phyloP scores from a whole-genome alignment of 2,797 vertebrate genomes.

The Sebastes paucispinis region DNA sequence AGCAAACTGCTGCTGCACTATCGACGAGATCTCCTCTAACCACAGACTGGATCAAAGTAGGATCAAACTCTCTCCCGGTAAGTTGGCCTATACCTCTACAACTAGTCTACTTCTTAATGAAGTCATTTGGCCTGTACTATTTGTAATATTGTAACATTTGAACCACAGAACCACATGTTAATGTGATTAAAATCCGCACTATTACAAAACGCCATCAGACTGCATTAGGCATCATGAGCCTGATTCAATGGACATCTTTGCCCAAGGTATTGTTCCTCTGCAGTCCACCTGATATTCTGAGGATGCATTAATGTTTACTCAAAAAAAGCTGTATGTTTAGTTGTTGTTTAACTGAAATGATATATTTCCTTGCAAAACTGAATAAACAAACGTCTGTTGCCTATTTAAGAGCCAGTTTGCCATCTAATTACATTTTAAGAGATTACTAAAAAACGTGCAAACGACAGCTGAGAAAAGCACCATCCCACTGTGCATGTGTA shows the following conservation, averaged over 20 bases:
- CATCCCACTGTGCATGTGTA: background rate
- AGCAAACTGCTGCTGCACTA: background rate
- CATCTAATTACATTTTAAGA: background rate
- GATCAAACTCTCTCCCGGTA: background rate
- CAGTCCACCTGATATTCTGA: background rate
- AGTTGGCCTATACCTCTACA: background rate
- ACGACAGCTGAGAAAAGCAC: background rate
- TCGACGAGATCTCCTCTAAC: background rate
- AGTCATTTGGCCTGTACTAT: background rate
- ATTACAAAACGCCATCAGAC: background rate
- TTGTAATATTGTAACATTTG: background rate
- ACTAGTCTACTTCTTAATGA: background rate
- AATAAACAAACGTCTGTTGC: background rate
- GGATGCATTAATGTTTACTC: background rate
- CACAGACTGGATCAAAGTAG: background rate
- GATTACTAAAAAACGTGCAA: background rate
- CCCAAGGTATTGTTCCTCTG: background rate
- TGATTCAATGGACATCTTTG: background rate
- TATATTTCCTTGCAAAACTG: background rate
- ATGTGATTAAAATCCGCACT: conserved; percentile 19
- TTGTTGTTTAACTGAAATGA: background rate
- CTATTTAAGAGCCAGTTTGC: background rate
- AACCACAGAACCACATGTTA: background rate
- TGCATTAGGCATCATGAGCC: background rate
- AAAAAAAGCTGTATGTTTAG: background rate